These are phyloP conservation scores for Erythrolamprus reginae DNA, from an alignment of 2,113 vertebrate species.

Conservation along the genomic window DNA sequence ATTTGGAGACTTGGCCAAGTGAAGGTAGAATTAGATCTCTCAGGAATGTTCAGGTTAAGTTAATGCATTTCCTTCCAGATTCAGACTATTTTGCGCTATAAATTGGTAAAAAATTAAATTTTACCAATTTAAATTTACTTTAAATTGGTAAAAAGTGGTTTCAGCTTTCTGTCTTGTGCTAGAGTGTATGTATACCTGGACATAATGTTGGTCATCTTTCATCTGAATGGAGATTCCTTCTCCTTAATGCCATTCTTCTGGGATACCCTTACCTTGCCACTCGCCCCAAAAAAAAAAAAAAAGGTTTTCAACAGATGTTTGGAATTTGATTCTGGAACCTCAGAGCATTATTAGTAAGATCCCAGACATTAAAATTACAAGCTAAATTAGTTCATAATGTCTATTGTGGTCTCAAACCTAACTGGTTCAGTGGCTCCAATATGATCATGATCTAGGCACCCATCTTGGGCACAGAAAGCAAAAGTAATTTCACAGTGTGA, in stretches of 20 bases:
- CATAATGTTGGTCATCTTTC: background rate
- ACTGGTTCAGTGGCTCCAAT: background rate
- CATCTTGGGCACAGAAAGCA: background rate
- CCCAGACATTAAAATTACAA: background rate
- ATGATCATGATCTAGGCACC: background rate
- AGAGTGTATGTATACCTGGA: background rate
- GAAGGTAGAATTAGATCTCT: background rate
- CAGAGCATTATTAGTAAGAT: background rate
- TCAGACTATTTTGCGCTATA: too few species aligned
- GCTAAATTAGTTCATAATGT: background rate
- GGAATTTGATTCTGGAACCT: background rate
- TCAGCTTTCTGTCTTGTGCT: background rate
- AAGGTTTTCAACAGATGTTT: background rate
- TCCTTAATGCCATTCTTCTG: background rate
- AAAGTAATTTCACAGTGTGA: background rate
- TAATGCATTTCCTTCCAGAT: background rate
- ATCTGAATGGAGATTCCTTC: background rate
- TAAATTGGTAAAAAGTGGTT: background rate
- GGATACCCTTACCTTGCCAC: background rate
- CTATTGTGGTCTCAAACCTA: background rate
- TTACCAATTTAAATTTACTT: too few species aligned
- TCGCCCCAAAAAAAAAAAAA: too few species aligned
- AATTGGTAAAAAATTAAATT: too few species aligned
- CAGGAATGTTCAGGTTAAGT: background rate
- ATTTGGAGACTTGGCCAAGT: background rate